Evolutionary conservation across 2,888 invertebrate species (phyloP), one percentile per base, ranked within the genome.

Genomic region (Eueremaeus valkanovi): DNA sequence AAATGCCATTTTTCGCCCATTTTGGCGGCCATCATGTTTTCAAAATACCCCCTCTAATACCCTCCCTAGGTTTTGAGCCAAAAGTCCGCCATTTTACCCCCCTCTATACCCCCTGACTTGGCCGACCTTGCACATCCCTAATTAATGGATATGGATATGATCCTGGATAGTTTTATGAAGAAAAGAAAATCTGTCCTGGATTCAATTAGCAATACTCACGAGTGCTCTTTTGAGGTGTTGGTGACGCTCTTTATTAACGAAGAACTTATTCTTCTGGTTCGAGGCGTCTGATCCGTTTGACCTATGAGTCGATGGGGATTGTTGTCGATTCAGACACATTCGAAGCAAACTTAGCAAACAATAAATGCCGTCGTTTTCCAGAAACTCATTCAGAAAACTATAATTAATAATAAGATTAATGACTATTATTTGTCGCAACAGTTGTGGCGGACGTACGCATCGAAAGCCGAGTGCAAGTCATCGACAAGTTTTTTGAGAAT

Each of bases 321-420:
- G 79, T 78, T 95, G 95, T n/a, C 73, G 33, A 70, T 68, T 76
- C 5, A 76, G 76, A 72, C 95, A 90, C 73, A 91, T 90, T 75
- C 93, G 88, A 77, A 95, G 86, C 0, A 95, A 89, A 83, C 93
- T 93, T 80, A 95, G 84, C 13, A 95, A 86, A 66, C 93, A 85
- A 6, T 90, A 89, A 1, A 95, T 89, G 11, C 95, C 95, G 84
- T 94, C 93, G 81, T 92, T 88, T 73, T 91, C 89, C 0, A 93
- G 89, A 83, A 95, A 95, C 84, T 95, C 95, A 84, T 93, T 93
- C 11, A 95, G 90, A 83, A 95, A 96, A 84, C 95, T 95, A 86
- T 61, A 74, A 74, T 29, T 33, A 3, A 9, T 36, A n/a, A 3
- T 1, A 3, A 55, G 27, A 27, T 18, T 45, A 45, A 45, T 18